Percentiles rank a stretch among this genome's conserved stretches.
phyloP scores from a whole-genome alignment of 2,797 vertebrate genomes.

The Mastacembelus armatus region DNA sequence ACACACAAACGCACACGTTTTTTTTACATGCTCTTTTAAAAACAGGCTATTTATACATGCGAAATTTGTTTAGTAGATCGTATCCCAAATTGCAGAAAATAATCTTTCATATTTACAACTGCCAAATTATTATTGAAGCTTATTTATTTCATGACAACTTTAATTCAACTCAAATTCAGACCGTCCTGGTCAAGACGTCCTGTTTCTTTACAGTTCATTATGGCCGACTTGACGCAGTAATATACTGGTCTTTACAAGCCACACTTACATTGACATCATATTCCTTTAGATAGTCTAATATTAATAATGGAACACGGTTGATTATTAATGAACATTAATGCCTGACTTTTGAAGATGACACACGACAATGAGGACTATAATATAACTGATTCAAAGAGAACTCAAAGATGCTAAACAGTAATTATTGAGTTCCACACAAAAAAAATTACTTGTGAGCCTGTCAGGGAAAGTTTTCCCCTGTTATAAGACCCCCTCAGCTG shows the following conservation, averaged over 20 bases:
- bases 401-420: constrained; percentile 14
- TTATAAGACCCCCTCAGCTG: constrained; percentile 27
- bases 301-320: neutral
- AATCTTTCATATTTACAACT: too few relatives aligned
- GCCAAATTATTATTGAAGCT: too few relatives aligned
- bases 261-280: constrained; percentile 26
- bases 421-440: constrained; percentile 35
- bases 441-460: constrained; percentile 28
- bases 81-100: too few relatives aligned
- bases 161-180: too few relatives aligned
- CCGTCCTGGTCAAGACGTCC: constrained; percentile 11
- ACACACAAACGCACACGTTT: too few relatives aligned
- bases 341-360: neutral
- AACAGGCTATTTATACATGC: too few relatives aligned
- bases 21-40: too few relatives aligned
- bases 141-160: too few relatives aligned
- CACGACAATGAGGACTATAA: neutral
- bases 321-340: too few relatives aligned
- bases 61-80: too few relatives aligned
- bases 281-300: constrained; percentile 2
- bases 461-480: constrained; percentile 13
- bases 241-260: neutral
- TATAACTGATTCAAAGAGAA: constrained; percentile 6
- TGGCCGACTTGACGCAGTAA: neutral
- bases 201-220: neutral